phyloP scores from a whole-genome alignment of 2,113 vertebrate genomes.

The Numida meleagris region DNA sequence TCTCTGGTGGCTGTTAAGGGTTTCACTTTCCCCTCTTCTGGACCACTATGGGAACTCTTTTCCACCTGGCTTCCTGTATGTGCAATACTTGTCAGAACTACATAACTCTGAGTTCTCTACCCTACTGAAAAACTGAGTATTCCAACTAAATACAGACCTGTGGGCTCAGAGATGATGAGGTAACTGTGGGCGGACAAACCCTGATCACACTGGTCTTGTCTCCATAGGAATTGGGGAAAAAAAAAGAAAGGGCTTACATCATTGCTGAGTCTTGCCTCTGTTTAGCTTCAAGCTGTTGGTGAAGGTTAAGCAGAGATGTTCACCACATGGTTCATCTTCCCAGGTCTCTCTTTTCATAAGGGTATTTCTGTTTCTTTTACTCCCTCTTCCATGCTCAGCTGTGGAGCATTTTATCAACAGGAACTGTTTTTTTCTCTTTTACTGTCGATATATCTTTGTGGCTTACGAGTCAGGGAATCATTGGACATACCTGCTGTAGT shows the following conservation, averaged over 20 bases:
- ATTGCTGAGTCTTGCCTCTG: constrained; percentile 56
- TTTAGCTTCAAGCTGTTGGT: constrained; percentile 52
- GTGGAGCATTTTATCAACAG: not conserved
- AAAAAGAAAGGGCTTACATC: constrained; percentile 11
- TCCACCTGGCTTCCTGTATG: not conserved
- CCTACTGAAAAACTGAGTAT: not conserved
- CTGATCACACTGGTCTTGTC: constrained; percentile 5
- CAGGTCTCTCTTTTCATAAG: not conserved
- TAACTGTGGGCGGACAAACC: constrained; percentile 12
- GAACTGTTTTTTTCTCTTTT: not conserved
- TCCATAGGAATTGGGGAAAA: not conserved
- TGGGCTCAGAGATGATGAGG: not conserved
- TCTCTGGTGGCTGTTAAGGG: not conserved
- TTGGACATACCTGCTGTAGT: not conserved
- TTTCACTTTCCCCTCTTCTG: not conserved
- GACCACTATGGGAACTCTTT: not conserved
- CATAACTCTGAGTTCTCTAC: not conserved
- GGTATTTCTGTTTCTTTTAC: not conserved
- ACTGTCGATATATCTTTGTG: not conserved
- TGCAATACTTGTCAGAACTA: not conserved
- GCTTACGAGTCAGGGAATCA: not conserved
- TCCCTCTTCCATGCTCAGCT: not conserved
- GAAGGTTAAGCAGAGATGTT: constrained; percentile 50
- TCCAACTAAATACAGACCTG: not conserved
- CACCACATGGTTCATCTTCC: constrained; percentile 57